Base-by-base conservation (phyloP, 2,113 vertebrate genomes). In the Engystomops pustulosus region DNA sequence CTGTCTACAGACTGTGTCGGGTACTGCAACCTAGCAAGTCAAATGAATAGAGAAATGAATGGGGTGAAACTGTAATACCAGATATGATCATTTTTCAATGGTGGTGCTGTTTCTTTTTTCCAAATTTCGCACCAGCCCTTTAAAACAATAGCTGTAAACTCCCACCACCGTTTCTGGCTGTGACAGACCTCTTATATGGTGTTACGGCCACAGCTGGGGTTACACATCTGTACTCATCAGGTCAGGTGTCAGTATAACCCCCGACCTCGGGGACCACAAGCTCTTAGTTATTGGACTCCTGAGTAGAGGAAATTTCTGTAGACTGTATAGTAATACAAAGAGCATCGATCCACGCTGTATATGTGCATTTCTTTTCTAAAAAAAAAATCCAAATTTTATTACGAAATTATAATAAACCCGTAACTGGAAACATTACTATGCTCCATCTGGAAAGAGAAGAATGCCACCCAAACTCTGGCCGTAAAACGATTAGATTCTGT, bases 391-490 rank as follows among this genome's bases (percentile, higher is more conserved):
- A n/a, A 74, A 74, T 14, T 45, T 74, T 74, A 74, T 49, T 74
- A 49, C 23, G 32, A 34, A 2, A 68, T n/a, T 51, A 65, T 49
- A 80, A 80, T 80, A 47, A 30, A 68, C n/a, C 2, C 20, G 6
- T 36, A 49, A 74, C n/a, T 30, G 51, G 17, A 23, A 72, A 72
- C 15, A 72, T 82, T 82, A 82, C 38, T 27, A 60, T 45, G 23
- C 30, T 23, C 23, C 81, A 83, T 53, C 70, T 83, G 70, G 70
- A 76, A 83, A 36, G 15, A 34, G 18, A 7, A 44, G 41, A 58
- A 83, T 74, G 55, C 81, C 67, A 76, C 81, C 81, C 81, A 75
- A 76, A 75, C 81, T 76, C 55, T 67, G 15, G 36, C 41, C 47
- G 47, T 76, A 67, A 47, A 47, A 45, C 34, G 14, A 62, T 47